Base-by-base conservation (phyloP, 1,140 invertebrate species). In the Zaprionus vittiger region DNA sequence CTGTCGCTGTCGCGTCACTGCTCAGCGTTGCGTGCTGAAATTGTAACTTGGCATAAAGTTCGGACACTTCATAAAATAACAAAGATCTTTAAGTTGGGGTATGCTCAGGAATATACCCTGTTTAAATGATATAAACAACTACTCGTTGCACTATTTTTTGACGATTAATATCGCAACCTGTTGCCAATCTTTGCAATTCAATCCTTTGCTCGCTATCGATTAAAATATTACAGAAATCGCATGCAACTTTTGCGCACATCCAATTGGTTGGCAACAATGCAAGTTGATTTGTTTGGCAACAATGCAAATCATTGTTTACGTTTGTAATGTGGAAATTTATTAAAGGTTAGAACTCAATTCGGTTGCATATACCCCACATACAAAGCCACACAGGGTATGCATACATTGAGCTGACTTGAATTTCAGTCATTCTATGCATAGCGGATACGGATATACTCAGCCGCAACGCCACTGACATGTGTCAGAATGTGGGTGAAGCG, bases 21-120 rank as follows among this genome's bases (percentile, higher is more conserved):
- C 77, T 60, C 83, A 85, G 65, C 69, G 79, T 77, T 82, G 83
- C 83, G 80, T 85, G 82, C 68, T 70, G 65, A 69, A 85, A 85
- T 67, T 74, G 57, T 60, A 52, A 67, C 69, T 73, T 61, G 56
- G n/a, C 74, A 67, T 66, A 63, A 52, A 73, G 56, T 67, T 77
- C 52, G 60, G 69, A 78, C 81, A 81, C 49, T 66, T 69, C 24
- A 68, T 31, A 57, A 55, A 28, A 52, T 17, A 60, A 55, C 22
- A 75, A 64, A 60, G 15, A 67, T 57, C 57, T 61, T 24, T 17
- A 12, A 11, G 15, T 24, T 37, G 1, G 1, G 34, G 6, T 15
- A 17, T 37, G 55, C n/a, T 7, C 20, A 20, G 56, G 5, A 1
- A 15, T 1, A 67, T 73, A 67, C 68, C 61, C 73, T 73, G 20